phyloP scores from a whole-genome alignment of 2,797 vertebrate species.

The Gallinago nigripennis region DNA sequence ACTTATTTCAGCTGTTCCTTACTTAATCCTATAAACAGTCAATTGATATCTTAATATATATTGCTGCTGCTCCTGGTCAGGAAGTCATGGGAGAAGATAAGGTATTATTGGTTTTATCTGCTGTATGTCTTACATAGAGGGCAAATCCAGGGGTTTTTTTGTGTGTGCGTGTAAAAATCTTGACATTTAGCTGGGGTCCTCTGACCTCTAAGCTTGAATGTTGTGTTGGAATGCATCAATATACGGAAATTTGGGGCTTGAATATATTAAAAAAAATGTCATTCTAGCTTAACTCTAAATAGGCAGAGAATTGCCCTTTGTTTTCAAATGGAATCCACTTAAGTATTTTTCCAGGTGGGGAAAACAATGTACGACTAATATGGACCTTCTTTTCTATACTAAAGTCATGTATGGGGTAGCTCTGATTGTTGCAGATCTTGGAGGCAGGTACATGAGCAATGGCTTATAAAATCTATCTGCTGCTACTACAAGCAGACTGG shows the following conservation, averaged over 20 bases:
- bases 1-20: conserved; percentile 50
- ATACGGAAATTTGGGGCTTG: not conserved
- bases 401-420: not conserved
- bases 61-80: conserved; percentile 44
- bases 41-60: conserved; percentile 64
- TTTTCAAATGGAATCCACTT: not conserved
- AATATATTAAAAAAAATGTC: not conserved
- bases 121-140: conserved; percentile 4
- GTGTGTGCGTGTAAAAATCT: conserved; percentile 1
- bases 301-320: not conserved
- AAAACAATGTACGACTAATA: not conserved
- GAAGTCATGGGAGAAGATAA: conserved; percentile 62
- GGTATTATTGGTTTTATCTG: conserved; percentile 50
- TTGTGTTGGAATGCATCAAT: not conserved
- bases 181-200: not conserved
- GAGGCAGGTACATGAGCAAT: not conserved
- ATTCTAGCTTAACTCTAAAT: not conserved
- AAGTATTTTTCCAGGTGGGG: not conserved
- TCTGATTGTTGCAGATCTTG: not conserved
- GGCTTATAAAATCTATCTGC: not conserved
- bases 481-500: not conserved
- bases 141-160: conserved; percentile 4
- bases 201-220: not conserved
- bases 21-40: conserved; percentile 62
- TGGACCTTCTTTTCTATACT: not conserved